Evolutionary conservation across 2,797 vertebrate species (phyloP), one percentile per base, ranked within the genome.

Genomic region (Pogoniulus pusillus): DNA sequence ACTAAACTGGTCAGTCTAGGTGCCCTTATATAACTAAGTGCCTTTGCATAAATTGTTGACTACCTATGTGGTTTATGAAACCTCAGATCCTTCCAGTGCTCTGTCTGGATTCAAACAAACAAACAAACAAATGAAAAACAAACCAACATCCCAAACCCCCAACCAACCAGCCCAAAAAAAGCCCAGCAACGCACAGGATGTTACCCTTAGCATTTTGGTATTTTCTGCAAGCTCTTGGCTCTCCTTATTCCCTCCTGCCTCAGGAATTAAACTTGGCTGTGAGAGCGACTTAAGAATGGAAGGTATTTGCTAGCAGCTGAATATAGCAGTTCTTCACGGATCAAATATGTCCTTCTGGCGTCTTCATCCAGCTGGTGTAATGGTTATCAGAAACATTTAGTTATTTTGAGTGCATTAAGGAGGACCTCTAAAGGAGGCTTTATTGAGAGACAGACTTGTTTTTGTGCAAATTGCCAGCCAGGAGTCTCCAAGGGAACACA

Each of bases 281-380:
- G 65, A 15, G 71, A 84, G 43, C 29, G 4, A 34, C 86, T 64
- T 24, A 60, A 57, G 83, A 88, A 90, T 37, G 30, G 58, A 65
- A 90, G 78, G 49, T 72, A 89, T 91, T 89, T 87, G 34, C 47
- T 47, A 65, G 59, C 10, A 58, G 69, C 84, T 87, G 64, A 89
- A 80, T 88, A 77, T 71, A 93, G 77, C 39, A 70, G 30, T 75
- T 85, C 82, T 82, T 95, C 51, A 58, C 5, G 22, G 41, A 65
- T 85, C 62, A 93, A 89, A 77, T 90, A 89, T 80, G 84, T 72
- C 37, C 41, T 91, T 91, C 71, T 87, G 93, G 78, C 79, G 77
- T 91, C 75, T 91, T 82, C 65, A 72, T 51, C 54, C 24, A 80
- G n/a, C 45, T 51, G 73, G 35, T 13, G n/a, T 62, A 69, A 0